Conservation (phyloP, 2,113 vertebrate species). For the Entosphenus tridentatus region DNA sequence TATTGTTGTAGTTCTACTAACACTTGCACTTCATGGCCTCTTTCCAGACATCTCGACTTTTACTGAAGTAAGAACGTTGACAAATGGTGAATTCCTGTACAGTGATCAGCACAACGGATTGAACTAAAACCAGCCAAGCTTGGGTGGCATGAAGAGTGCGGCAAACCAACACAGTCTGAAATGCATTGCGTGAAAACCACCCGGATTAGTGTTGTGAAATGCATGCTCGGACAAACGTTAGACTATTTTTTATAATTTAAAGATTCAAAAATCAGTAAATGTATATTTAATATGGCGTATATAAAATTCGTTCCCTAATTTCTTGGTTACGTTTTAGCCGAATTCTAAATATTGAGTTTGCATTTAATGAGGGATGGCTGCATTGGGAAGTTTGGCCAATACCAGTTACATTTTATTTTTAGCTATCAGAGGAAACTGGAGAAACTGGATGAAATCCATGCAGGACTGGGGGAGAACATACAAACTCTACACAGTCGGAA, state of each 20-base stretch:
- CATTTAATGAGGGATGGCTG: not conserved
- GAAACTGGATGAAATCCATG: too few relatives aligned
- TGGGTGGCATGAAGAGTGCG: not conserved
- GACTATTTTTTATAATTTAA: not conserved
- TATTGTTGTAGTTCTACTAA: not conserved
- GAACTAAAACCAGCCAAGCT: not conserved
- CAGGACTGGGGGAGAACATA: too few relatives aligned
- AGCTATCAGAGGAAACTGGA: too few relatives aligned
- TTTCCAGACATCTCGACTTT: not conserved
- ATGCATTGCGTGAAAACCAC: not conserved
- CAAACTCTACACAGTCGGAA: too few relatives aligned
- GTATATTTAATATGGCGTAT: not conserved
- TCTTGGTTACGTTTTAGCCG: not conserved
- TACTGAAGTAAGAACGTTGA: conserved; percentile 3
- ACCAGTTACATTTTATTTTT: too few relatives aligned
- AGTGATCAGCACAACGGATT: not conserved
- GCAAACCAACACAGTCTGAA: not conserved
- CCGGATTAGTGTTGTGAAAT: not conserved
- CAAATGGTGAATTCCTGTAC: not conserved
- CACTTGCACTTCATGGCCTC: not conserved
- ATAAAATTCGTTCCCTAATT: not conserved
- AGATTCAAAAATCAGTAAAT: not conserved
- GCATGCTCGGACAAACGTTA: not conserved
- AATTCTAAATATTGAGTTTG: not conserved
- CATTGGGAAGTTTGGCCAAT: too few relatives aligned